These are phyloP conservation scores for Pogonomyrmex barbatus DNA, from an alignment of 1,140 invertebrate genomes.

Conservation along the genomic window DNA sequence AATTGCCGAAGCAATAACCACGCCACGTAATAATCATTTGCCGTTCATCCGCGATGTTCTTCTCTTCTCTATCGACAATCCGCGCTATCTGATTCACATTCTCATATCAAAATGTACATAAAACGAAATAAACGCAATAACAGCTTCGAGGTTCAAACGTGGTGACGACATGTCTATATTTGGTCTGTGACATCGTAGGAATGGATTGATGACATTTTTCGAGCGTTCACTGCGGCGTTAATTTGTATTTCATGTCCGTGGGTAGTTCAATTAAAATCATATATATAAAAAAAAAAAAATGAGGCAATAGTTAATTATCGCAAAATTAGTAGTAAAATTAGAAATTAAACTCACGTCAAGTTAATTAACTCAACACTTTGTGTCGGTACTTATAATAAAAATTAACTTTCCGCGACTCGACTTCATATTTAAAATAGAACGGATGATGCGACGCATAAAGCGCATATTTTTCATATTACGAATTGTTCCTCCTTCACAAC, in stretches of 20 bases:
- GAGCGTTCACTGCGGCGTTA: not conserved
- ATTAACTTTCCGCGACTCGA: not conserved
- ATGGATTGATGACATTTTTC: slow-evolving; percentile 20
- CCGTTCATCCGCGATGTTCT: not conserved
- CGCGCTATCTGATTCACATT: slow-evolving; percentile 21
- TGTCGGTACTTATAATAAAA: not conserved
- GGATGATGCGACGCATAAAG: not conserved
- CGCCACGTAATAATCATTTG: not conserved
- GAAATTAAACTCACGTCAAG: not conserved
- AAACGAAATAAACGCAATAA: slow-evolving; percentile 46
- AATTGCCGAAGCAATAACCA: not conserved
- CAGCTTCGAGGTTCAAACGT: slow-evolving; percentile 62
- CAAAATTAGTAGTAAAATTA: not conserved
- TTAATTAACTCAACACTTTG: not conserved
- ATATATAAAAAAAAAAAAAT: too few species aligned
- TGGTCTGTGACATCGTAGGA: slow-evolving; percentile 26
- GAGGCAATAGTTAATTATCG: not conserved
- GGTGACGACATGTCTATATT: slow-evolving; percentile 73
- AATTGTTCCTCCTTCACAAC: not conserved
- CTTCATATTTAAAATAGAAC: not conserved
- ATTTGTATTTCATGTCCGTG: not conserved
- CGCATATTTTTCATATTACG: slow-evolving; percentile 36
- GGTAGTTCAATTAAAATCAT: not conserved
- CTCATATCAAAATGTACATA: slow-evolving; percentile 26
- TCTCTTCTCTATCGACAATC: slow-evolving; percentile 30